phyloP scores from a whole-genome alignment of 2,888 invertebrate genomes.

The Linnaemya tessellans region DNA sequence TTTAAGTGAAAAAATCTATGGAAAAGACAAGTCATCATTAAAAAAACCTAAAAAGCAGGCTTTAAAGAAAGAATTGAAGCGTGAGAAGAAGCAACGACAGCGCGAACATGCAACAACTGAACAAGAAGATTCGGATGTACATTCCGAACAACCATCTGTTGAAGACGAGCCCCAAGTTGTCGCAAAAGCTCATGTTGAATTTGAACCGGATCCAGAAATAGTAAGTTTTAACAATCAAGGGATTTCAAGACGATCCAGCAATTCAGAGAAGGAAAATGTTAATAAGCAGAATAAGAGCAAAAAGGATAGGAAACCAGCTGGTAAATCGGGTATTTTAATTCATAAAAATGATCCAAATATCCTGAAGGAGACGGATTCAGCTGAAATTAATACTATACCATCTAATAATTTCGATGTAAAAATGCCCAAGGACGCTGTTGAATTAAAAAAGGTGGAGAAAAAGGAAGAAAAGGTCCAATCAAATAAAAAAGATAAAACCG shows the following conservation, averaged over 20 bases:
- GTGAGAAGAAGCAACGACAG: constrained; percentile 80
- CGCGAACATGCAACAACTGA: constrained; percentile 79
- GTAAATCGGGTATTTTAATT: constrained; percentile 79
- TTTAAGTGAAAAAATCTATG: constrained; percentile 82
- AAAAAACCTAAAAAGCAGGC: constrained; percentile 79
- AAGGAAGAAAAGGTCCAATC: constrained; percentile 75
- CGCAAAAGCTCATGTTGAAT: constrained; percentile 81
- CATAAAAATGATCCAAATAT: constrained; percentile 80
- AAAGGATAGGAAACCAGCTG: constrained; percentile 78
- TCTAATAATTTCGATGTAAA: constrained; percentile 90
- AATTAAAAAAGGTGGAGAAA: constrained; percentile 80
- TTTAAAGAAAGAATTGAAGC: constrained; percentile 80
- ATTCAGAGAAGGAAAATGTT: constrained; percentile 78
- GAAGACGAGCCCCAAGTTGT: constrained; percentile 77
- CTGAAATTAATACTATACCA: constrained; percentile 77
- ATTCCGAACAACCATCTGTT: constrained; percentile 78
- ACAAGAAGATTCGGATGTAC: constrained; percentile 79
- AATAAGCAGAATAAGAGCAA: constrained; percentile 75
- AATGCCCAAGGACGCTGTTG: constrained; percentile 91
- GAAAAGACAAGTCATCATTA: constrained; percentile 78
- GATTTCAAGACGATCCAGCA: constrained; percentile 75
- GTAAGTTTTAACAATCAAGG: constrained; percentile 74
- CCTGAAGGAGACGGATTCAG: constrained; percentile 74
- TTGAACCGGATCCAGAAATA: constrained; percentile 81
- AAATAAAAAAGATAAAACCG: constrained; percentile 74